Evolutionary conservation across 2,113 vertebrate species (phyloP).

Genomic region (Pitta sordida): DNA sequence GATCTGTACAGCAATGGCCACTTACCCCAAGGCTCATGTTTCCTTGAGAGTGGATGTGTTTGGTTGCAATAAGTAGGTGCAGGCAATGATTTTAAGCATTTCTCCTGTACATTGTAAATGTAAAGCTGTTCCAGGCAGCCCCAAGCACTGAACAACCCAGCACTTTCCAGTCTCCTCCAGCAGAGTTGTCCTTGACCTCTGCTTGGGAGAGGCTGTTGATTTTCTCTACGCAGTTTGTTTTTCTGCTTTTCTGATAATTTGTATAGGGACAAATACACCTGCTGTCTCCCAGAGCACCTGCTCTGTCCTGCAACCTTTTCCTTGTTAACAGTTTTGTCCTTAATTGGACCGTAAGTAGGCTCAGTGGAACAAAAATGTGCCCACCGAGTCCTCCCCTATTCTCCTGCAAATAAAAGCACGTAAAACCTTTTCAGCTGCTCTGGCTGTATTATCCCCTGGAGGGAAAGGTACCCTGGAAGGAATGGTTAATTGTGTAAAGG

Average conservation of each 20-base stretch:
- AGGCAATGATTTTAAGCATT: neutral
- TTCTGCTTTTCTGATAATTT: neutral
- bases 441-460: constrained; percentile 43
- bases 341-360: neutral
- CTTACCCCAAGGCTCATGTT: neutral
- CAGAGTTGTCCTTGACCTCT: constrained; percentile 21
- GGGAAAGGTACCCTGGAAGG: constrained; percentile 56
- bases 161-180: neutral
- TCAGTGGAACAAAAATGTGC: neutral
- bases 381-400: neutral
- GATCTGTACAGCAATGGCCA: neutral
- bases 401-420: constrained; percentile 26
- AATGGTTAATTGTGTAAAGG: constrained; percentile 55
- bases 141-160: neutral
- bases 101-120: neutral
- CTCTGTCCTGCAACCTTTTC: neutral
- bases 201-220: neutral
- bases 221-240: neutral
- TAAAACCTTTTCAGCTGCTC: constrained; percentile 33
- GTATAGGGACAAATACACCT: neutral
- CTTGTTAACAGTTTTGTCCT: neutral
- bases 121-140: neutral
- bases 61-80: neutral
- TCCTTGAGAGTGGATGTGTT: neutral
- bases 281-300: constrained; percentile 23